Evolutionary conservation across 1,140 invertebrate genomes (phyloP), one percentile per base, ranked within the genome.

Genomic region (Batillaria attramentaria): DNA sequence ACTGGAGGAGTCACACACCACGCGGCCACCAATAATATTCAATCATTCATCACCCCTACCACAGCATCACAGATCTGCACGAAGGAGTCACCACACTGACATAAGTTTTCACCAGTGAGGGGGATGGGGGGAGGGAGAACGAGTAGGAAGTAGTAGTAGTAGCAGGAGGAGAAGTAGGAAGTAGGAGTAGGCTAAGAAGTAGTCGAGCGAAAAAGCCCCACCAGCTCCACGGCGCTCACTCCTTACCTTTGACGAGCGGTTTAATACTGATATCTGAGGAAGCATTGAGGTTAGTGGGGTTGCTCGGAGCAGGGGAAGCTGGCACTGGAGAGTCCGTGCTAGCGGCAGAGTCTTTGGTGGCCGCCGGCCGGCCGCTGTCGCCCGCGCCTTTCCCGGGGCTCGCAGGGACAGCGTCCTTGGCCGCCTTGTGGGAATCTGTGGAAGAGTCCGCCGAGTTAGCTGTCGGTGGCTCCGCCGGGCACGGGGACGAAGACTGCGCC

Each of bases 231-330:
- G 18, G 6, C 62, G 1, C 3, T 75, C 54, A 75, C 73, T 75
- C 57, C 73, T 75, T 75, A 75, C 73, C 73, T 75, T 75, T 75
- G 54, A 75, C 37, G 24, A 65, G 37, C 6, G 73, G 73, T 37
- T 75, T 75, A 75, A 75, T 75, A 75, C 73, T 75, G 73, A 75
- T 57, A 62, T 75, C 73, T 20, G 54, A 42, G 39, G 54, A 62
- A 42, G 54, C 73, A 31, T 46, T 62, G 54, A 54, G n/a, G 57
- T 31, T 62, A 31, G n/a, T 62, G 10, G 6, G n/a, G 57, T 31
- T 62, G 57, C 1, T 62, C n/a, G n/a, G n/a, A n/a, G n/a, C n/a
- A n/a, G n/a, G n/a, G n/a, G n/a, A n/a, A n/a, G n/a, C n/a, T 2
- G 57, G 57, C 57, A 62, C 57, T 28, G 57, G 57, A 10, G 57